These are phyloP conservation scores for Brevimyrus niger DNA, from an alignment of 2,113 vertebrate species.

Conservation along the genomic window DNA sequence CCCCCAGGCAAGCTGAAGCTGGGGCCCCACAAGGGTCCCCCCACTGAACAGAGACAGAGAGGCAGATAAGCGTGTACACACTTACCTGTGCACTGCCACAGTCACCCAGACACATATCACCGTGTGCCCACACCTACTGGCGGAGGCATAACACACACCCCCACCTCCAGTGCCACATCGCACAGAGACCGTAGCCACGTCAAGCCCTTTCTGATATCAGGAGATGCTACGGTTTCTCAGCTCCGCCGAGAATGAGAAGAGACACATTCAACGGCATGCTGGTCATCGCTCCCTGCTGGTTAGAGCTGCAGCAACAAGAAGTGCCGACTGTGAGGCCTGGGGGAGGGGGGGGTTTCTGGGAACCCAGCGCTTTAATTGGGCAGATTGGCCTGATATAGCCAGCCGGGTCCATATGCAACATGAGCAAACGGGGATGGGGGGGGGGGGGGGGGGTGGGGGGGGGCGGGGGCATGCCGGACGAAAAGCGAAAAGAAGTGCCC, in stretches of 20 bases:
- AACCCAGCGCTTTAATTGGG: conserved; percentile 52
- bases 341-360: no score
- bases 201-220: neutral
- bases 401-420: conserved; percentile 55
- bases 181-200: neutral
- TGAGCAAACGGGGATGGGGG: conserved; percentile 33
- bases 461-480: no score
- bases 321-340: no score
- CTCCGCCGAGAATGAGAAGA: neutral
- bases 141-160: neutral
- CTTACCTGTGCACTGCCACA: neutral
- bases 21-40: neutral
- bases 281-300: neutral
- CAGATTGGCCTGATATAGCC: conserved; percentile 54
- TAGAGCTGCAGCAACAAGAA: neutral
- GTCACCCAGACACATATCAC: neutral
- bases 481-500: no score
- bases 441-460: conserved; percentile 26
- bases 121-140: neutral
- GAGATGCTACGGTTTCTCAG: no score
- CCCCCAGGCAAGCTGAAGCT: neutral
- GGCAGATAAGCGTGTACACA: neutral
- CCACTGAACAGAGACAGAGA: neutral
- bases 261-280: conserved; percentile 32
- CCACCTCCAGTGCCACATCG: no score